phyloP scores from a whole-genome alignment of 2,797 vertebrate genomes.

The Pteropus rufus region DNA sequence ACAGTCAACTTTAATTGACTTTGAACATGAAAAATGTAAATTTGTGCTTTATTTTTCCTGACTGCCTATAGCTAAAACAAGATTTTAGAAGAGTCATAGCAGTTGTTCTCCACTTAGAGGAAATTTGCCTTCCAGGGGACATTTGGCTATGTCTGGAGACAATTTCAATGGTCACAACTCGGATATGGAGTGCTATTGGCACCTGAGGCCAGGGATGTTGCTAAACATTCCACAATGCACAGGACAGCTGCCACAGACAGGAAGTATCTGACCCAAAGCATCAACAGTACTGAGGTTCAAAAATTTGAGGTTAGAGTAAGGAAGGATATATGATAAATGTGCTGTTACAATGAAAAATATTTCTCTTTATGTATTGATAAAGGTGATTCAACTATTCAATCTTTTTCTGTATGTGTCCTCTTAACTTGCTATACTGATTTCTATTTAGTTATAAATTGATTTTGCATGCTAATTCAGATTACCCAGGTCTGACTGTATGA shows the following conservation, averaged over 20 bases:
- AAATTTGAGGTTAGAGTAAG: not conserved
- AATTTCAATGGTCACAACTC: not conserved
- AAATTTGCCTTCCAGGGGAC: not conserved
- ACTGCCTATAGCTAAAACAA: not conserved
- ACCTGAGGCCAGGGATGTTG: not conserved
- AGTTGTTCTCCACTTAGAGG: not conserved
- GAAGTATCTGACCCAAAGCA: not conserved
- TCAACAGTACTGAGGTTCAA: not conserved
- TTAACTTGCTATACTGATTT: constrained; percentile 75
- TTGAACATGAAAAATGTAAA: not conserved
- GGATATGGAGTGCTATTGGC: fast-evolving
- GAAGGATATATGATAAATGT: not conserved
- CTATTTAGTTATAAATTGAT: constrained; percentile 68
- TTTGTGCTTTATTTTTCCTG: not conserved
- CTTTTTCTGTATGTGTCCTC: constrained; percentile 41
- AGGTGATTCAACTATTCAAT: not conserved
- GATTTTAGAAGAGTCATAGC: not conserved
- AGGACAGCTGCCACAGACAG: not conserved
- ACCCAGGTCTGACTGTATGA: constrained; percentile 73
- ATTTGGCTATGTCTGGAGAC: not conserved
- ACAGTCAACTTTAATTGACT: not conserved
- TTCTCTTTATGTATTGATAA: not conserved
- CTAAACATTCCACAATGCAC: not conserved
- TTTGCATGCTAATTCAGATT: constrained; percentile 78
- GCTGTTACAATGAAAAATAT: constrained; percentile 17